phyloP scores from a whole-genome alignment of 2,113 vertebrate species.

The Nipponia nippon region DNA sequence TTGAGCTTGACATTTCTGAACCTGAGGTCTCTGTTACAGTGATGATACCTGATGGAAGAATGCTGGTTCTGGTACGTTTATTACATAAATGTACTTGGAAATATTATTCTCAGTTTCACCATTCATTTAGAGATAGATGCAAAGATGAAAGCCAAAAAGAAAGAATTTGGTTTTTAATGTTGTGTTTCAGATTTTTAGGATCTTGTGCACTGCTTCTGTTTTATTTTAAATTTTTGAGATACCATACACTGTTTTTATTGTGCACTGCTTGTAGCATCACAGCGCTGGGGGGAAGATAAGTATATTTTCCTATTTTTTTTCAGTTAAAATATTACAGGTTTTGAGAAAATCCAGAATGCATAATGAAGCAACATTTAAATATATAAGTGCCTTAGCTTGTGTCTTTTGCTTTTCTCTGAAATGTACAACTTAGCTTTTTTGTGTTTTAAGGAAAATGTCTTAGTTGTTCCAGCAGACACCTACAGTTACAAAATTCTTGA shows the following conservation, averaged over 20 bases:
- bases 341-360: neutral
- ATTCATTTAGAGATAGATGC: neutral
- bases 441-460: slow-evolving; percentile 80
- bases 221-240: neutral
- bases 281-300: neutral
- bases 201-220: neutral
- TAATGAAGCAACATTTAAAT: neutral
- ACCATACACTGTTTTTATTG: neutral
- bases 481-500: slow-evolving; percentile 82
- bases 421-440: slow-evolving; percentile 30
- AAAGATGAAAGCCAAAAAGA: neutral
- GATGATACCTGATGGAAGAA: slow-evolving; percentile 77
- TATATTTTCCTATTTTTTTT: neutral
- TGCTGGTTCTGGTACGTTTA: slow-evolving; percentile 81
- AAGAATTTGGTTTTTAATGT: neutral
- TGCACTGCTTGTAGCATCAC: neutral
- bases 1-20: slow-evolving; percentile 77
- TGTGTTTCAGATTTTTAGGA: neutral
- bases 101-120: neutral
- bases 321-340: neutral
- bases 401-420: neutral
- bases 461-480: slow-evolving; percentile 81
- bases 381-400: neutral
- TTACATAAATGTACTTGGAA: neutral
- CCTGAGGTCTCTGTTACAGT: slow-evolving; percentile 77